Percentiles rank a stretch among this genome's conserved stretches.
Evolutionary conservation across 1,140 invertebrate species (phyloP).

Genomic region (Drosophila burlai): DNA sequence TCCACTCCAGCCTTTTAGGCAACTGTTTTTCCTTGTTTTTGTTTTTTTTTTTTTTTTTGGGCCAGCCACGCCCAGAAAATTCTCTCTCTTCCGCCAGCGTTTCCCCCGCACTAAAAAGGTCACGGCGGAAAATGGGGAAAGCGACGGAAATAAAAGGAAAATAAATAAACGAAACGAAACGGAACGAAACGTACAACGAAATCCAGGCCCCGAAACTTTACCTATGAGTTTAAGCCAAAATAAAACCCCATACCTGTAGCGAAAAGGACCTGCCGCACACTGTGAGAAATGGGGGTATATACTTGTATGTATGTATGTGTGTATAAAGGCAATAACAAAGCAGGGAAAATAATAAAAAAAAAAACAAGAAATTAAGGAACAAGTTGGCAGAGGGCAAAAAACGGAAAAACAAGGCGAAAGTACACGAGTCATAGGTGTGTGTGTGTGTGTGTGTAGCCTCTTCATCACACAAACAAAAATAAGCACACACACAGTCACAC

Average conservation of each 20-base stretch:
- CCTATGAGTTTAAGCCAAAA: constrained; percentile 67
- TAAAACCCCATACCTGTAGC: constrained; percentile 73
- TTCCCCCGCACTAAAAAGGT: constrained; percentile 58
- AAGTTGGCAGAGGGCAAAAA: constrained; percentile 68
- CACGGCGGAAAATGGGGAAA: constrained; percentile 61
- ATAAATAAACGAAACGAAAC: constrained; percentile 51
- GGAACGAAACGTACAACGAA: constrained; percentile 55
- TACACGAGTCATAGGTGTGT: constrained; percentile 33
- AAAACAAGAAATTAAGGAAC: constrained; percentile 73
- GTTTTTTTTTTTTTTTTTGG: background rate
- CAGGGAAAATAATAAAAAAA: constrained; percentile 30
- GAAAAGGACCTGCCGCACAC: constrained; percentile 40
- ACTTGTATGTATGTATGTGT: background rate
- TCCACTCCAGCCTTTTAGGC: constrained; percentile 34
- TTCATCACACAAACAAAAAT: constrained; percentile 45
- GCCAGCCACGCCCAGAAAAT: constrained; percentile 77
- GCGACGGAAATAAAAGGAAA: constrained; percentile 44
- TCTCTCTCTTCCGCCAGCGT: constrained; percentile 15
- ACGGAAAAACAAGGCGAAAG: constrained; percentile 58
- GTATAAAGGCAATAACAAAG: constrained; percentile 37
- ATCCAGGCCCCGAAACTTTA: constrained; percentile 59
- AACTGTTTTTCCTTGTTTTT: constrained; percentile 24
- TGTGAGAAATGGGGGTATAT: constrained; percentile 10
- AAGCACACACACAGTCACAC: constrained; percentile 28
- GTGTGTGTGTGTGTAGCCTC: constrained; percentile 26